These are phyloP conservation scores for Tenthredo distinguenda DNA, from an alignment of 2,888 invertebrate species.

Conservation along the genomic window DNA sequence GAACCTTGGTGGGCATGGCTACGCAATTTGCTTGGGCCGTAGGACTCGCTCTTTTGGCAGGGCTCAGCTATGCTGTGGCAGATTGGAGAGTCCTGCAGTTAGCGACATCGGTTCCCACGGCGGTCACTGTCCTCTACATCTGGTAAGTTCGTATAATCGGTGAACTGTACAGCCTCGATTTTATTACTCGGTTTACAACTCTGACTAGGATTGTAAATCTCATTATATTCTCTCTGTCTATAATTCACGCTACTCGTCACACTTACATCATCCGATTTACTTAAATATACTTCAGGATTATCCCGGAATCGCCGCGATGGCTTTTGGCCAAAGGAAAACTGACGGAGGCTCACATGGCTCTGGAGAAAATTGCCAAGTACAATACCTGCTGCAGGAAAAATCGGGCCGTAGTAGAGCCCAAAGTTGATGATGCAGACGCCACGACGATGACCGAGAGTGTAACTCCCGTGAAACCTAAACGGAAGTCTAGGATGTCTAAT, in stretches of 20 bases:
- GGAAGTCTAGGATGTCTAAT: constrained; percentile 65
- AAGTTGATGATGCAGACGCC: constrained; percentile 54
- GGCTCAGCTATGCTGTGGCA: constrained; percentile 77
- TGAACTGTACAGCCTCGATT: not conserved
- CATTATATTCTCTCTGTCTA: not conserved
- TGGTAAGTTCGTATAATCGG: constrained; percentile 67
- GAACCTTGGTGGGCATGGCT: constrained; percentile 78
- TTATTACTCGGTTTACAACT: not conserved
- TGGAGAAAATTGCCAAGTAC: constrained; percentile 71
- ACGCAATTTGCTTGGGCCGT: constrained; percentile 79
- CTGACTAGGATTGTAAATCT: not conserved
- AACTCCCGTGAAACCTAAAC: constrained; percentile 65
- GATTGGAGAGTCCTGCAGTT: constrained; percentile 80
- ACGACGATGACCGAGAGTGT: constrained; percentile 54
- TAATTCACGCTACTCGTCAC: not conserved
- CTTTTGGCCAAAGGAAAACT: constrained; percentile 71
- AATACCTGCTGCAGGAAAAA: constrained; percentile 68
- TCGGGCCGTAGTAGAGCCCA: constrained; percentile 54
- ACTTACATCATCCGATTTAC: not conserved
- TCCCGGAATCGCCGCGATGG: constrained; percentile 78
- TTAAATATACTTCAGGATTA: constrained; percentile 67
- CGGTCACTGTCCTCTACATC: constrained; percentile 76
- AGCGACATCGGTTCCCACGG: constrained; percentile 78
- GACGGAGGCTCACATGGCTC: constrained; percentile 72
- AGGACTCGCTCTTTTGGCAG: constrained; percentile 77